These are phyloP conservation scores for Crotalus horridus DNA, from an alignment of 2,113 vertebrate genomes.

Conservation along the genomic window DNA sequence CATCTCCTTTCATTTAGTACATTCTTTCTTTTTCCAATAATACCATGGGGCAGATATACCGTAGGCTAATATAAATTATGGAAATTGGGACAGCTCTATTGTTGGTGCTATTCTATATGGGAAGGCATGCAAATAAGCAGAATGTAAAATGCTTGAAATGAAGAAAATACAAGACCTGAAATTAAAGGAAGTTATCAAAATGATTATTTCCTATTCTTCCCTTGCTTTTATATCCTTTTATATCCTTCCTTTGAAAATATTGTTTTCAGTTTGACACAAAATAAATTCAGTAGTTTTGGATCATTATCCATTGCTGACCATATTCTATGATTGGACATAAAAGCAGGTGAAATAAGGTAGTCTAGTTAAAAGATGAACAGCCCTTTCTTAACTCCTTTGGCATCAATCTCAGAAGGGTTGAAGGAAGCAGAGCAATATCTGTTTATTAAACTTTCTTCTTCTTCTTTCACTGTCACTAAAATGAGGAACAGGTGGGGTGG, in stretches of 20 bases:
- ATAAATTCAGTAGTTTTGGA: conserved; percentile 70
- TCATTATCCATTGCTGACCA: conserved; percentile 53
- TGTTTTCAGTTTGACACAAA: conserved; percentile 31
- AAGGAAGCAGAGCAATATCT: background rate
- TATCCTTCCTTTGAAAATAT: conserved; percentile 17
- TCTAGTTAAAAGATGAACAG: conserved; percentile 44
- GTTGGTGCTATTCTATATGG: background rate
- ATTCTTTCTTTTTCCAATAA: background rate
- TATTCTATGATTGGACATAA: conserved; percentile 68
- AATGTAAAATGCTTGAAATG: background rate
- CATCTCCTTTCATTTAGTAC: background rate
- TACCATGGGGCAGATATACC: background rate
- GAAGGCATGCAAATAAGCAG: background rate
- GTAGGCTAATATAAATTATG: background rate
- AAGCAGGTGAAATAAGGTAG: conserved; percentile 62
- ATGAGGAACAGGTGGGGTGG: conserved; percentile 5
- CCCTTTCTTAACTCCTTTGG: conserved; percentile 47
- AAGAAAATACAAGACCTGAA: background rate
- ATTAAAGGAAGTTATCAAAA: background rate
- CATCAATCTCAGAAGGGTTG: conserved; percentile 48
- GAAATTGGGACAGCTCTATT: background rate
- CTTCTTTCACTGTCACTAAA: background rate
- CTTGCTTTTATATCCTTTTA: background rate
- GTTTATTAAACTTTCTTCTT: conserved; percentile 14
- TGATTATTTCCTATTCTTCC: background rate